Base-by-base conservation (phyloP, 2,888 invertebrate species). In the Drosophila cyrtoloma region DNA sequence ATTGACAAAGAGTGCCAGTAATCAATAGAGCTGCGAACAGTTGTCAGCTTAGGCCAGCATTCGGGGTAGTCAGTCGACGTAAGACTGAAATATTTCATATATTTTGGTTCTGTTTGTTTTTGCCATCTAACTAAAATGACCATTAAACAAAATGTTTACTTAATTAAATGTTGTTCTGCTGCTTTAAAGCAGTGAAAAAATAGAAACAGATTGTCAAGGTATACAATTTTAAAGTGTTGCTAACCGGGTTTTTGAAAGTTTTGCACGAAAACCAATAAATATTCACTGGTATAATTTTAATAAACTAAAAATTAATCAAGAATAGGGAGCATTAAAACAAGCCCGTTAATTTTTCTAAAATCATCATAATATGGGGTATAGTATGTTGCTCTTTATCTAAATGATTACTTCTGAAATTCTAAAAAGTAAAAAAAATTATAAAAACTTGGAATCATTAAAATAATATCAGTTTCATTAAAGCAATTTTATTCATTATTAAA, bases 1-100 rank as follows among this genome's bases (percentile, higher is more conserved):
- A 75, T 85, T 68, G 69, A 65, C 81, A 73, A 71, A 78, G 62
- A 60, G 58, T 66, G 50, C 19, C 42, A 28, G 61, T 35, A 32
- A 60, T 66, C 68, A 71, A 78, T 70, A 37, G 50, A 28, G 60
- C 35, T 53, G 39, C 75, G 19, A 44, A 63, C 47, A 39, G 32
- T 58, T 56, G 71, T 39, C 70, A 22, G 69, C 58, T 69, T 65
- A 47, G 65, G 57, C 42, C 65, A 66, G n/a, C 71, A 78, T 64
- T 81, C 65, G 70, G 67, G 65, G 72, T 62, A 75, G 26, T 53
- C 75, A 73, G 35, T 33, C 7, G 26, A 2, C 14, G 5, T 12
- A 10, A 53, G 6, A n/a, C 51, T 2, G 2, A 59, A 58, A 12
- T 50, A 39, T 37, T 19, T 33, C 28, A 22, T n/a, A 22, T 9